Base-by-base conservation (phyloP, 1,140 invertebrate genomes). In the Euwallacea fornicatus region DNA sequence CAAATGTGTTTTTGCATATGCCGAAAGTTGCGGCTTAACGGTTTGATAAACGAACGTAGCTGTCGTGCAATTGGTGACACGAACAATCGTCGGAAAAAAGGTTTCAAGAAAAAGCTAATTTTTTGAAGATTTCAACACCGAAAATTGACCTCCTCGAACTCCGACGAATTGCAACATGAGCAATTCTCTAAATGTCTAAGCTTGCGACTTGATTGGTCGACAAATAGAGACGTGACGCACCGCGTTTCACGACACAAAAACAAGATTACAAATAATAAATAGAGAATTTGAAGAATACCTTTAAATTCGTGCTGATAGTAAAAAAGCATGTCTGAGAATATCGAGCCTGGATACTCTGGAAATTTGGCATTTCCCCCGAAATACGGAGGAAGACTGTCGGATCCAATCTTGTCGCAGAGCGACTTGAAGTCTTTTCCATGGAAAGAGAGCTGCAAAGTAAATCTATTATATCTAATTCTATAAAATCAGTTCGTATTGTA, bases 361-460 rank as follows among this genome's bases (percentile, higher is more conserved):
- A 85, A 78, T 7, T 84, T 80, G 41, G 86, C 76, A 4, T 85
- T 85, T 2, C 93, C 93, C 0, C 91, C 92, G 56, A 90, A 90
- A 72, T 86, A 84, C 0, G 80, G 81, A 0, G 92, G 92, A 50
- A 95, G 79, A 44, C 84, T 83, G 54, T 88, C 87, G 2, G 85
- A 81, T 43, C 87, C 85, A 47, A 94, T 85, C 66, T 88, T 83
- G 41, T 86, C 80, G 59, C 86, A 85, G 11, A 96, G 81, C 0
- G 87, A 83, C 33, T 87, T 85, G 55, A 85, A 81, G 74, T 94
- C 88, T 10, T 85, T 88, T 4, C 93, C 92, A 79, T 94, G 92
- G 79, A 94, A 92, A 72, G 84, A 83, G 73, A 91, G 83, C 88
- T 89, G 68, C 8, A 82, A 77, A 33, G 21, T 33, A 33, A 33